Percentiles rank a stretch among this genome's conserved stretches.
These are phyloP conservation scores for Punctoribates punctum DNA, from an alignment of 2,888 invertebrate genomes.

Conservation along the genomic window DNA sequence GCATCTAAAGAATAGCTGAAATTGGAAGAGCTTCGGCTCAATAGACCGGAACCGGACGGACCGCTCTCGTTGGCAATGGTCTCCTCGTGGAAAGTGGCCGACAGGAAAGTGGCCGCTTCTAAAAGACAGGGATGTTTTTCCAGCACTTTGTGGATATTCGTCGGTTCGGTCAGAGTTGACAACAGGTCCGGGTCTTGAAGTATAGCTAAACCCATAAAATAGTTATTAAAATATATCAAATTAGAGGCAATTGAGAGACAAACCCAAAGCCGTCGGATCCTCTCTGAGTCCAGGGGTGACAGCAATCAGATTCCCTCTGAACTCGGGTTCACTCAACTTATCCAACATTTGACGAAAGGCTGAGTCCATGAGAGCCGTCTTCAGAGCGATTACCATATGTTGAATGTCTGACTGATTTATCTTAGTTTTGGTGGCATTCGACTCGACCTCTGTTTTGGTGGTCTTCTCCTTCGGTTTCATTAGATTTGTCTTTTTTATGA, in stretches of 20 bases:
- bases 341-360: conserved; percentile 66
- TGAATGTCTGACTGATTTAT: conserved; percentile 51
- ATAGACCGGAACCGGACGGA: conserved; percentile 1
- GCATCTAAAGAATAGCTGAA: conserved; percentile 53
- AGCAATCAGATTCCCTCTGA: conserved; percentile 66
- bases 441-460: not conserved
- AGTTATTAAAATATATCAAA: not conserved
- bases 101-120: conserved; percentile 66
- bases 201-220: conserved; percentile 60
- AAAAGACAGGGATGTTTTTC: conserved; percentile 67
- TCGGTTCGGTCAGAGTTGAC: conserved; percentile 65
- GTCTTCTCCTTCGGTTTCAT: not conserved
- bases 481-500: conserved; percentile 54
- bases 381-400: conserved; percentile 63
- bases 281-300: conserved; percentile 66
- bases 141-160: conserved; percentile 65
- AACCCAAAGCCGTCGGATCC: conserved; percentile 65
- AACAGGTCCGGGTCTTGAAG: conserved; percentile 73
- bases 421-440: conserved; percentile 43
- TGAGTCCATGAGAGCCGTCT: conserved; percentile 61
- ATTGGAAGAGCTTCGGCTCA: not conserved
- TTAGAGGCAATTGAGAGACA: conserved; percentile 2
- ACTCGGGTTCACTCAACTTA: conserved; percentile 58
- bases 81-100: conserved; percentile 59
- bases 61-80: conserved; percentile 35